Evolutionary conservation across 1,140 invertebrate species (phyloP).

Genomic region (Nasonia giraulti): DNA sequence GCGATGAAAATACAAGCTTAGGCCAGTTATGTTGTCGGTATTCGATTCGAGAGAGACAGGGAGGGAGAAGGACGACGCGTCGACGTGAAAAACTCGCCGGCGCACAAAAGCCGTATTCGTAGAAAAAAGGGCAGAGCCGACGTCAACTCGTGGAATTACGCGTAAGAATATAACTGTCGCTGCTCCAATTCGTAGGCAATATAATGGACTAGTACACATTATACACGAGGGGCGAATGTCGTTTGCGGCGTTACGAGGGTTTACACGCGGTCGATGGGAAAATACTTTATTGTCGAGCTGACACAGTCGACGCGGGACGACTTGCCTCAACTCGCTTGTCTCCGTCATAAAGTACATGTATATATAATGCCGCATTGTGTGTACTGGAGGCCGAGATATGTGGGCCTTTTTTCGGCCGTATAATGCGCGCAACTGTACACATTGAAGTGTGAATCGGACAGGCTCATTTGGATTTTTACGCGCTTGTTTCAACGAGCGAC

Average conservation of each 20-base stretch:
- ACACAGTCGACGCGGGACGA: not conserved
- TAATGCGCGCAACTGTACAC: no score
- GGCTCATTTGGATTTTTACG: no score
- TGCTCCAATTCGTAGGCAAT: constrained; percentile 27
- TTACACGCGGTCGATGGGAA: constrained; percentile 38
- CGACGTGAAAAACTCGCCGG: constrained; percentile 48
- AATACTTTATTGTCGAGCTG: constrained; percentile 8
- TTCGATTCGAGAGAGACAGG: not conserved
- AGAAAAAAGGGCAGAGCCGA: not conserved
- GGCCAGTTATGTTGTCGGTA: not conserved
- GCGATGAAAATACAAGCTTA: no score
- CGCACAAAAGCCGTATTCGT: not conserved
- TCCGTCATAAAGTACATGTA: no score
- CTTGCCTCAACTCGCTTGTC: not conserved
- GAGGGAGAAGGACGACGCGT: constrained; percentile 10
- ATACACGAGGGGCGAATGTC: not conserved
- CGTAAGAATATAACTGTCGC: not conserved
- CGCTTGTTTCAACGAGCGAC: no score
- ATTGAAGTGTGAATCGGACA: no score
- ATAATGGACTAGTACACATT: constrained; percentile 14
- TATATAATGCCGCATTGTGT: not conserved
- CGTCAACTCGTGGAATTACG: not conserved
- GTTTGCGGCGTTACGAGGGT: constrained; percentile 32
- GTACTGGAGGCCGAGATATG: not conserved
- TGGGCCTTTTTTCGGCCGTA: not conserved